Evolutionary conservation across 2,888 invertebrate genomes (phyloP), one percentile per base, ranked within the genome.

Genomic region (Leptinotarsa juncta): DNA sequence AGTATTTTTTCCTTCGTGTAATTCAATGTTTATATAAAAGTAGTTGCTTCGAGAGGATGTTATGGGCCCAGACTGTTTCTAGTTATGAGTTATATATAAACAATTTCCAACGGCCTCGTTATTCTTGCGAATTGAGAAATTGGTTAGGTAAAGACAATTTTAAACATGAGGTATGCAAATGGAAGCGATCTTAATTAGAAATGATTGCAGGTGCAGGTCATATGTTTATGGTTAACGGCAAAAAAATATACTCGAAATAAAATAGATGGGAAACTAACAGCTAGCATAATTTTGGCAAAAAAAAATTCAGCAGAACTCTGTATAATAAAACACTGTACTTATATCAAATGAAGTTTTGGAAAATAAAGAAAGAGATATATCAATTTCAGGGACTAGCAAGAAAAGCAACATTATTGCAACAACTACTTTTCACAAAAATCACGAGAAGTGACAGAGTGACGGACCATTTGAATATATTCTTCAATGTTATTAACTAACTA

Each of bases 101-200:
- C 4, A 15, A 15, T 15, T 15, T 50, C 3, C 15, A 16, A 50
- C 15, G 15, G 50, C 16, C 14, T 50, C 7, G 15, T 50, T 15
- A 50, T 50, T 50, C 15, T 60, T 2, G 60, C 42, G 48, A n/a
- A 67, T 67, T 20, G 69, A 57, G n/a, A 55, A 69, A 55, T 69
- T 69, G 3, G 32, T 4, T 26, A 2, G 26, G 2, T 18, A 23
- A 69, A 16, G 23, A 69, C 14, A 66, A 66, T 66, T 66, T 48
- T 42, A 26, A 66, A 23, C 48, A 16, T 76, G 77, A 76, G 67
- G 72, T 32, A 60, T 80, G 16, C 72, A 77, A 69, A 73, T 80
- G 77, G 72, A 78, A 74, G 78, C 76, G 18, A 26, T 79, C 4
- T 55, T 77, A 18, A 49, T 75, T 14, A 51, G n/a, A 20, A 49